These are phyloP conservation scores for Micronycteris hirsuta DNA, from an alignment of 2,113 vertebrate species.

Conservation along the genomic window DNA sequence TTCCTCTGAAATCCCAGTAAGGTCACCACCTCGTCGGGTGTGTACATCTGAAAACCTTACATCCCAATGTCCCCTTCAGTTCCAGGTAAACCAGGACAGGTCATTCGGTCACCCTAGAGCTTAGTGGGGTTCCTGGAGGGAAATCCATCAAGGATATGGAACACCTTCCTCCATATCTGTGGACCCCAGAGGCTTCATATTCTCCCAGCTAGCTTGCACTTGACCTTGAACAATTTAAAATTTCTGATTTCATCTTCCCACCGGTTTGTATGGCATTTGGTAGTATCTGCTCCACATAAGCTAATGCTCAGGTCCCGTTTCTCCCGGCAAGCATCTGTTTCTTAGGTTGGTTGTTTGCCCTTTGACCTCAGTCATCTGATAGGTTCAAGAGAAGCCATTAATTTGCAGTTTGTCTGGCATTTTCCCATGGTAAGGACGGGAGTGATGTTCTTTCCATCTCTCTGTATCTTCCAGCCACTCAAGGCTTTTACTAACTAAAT, in stretches of 20 bases:
- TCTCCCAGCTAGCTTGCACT: background rate
- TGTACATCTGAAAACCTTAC: background rate
- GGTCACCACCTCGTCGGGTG: background rate
- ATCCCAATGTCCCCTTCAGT: no score
- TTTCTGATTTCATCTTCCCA: background rate
- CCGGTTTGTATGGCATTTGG: background rate
- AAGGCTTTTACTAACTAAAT: background rate
- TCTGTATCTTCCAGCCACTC: background rate
- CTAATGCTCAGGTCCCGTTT: background rate
- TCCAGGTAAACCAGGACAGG: background rate
- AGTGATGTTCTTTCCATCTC: background rate
- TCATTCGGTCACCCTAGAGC: background rate
- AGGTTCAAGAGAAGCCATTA: background rate
- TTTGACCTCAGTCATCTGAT: background rate
- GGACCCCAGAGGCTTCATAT: background rate
- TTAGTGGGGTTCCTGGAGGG: background rate
- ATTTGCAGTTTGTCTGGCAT: background rate
- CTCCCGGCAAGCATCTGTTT: background rate
- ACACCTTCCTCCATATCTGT: background rate
- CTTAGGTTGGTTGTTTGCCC: background rate
- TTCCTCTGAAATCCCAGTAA: background rate
- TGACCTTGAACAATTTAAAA: background rate
- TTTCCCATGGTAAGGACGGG: background rate
- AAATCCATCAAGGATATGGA: background rate
- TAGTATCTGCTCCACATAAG: background rate